A percentile compares a stretch with the other conserved stretches of the same genome.
Conservation (phyloP, 2,797 vertebrate species). For the Podarcis lilfordi region DNA sequence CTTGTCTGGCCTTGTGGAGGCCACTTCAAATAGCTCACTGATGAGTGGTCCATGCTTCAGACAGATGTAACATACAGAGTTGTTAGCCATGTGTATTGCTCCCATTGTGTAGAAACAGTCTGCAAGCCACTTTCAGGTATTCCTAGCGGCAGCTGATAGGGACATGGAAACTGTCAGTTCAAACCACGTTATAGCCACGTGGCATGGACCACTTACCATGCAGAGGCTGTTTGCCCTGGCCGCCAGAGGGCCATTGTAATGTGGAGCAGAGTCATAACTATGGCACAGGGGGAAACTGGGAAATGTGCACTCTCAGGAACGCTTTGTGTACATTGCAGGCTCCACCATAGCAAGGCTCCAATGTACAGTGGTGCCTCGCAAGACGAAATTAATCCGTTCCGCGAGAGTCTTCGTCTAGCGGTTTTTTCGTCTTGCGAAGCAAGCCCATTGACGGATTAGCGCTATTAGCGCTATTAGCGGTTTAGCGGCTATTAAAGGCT, state of each 20-base stretch:
- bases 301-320: background rate
- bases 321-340: slow-evolving; percentile 5
- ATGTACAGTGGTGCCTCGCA: too few relatives aligned
- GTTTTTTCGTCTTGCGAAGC: too few relatives aligned
- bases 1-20: background rate
- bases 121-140: background rate
- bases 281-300: slow-evolving; percentile 3
- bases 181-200: background rate
- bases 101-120: background rate
- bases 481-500: too few relatives aligned
- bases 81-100: background rate
- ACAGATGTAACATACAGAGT: background rate
- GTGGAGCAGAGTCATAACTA: background rate
- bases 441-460: too few relatives aligned
- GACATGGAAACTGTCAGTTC: background rate
- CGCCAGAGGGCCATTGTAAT: background rate
- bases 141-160: background rate
- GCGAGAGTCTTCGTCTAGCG: too few relatives aligned
- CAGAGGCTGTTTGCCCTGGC: background rate
- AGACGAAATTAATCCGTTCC: too few relatives aligned
- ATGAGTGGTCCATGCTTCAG: background rate
- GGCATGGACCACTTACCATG: background rate
- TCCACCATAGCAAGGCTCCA: background rate
- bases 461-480: too few relatives aligned
- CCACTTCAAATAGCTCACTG: background rate